phyloP scores from a whole-genome alignment of 2,113 vertebrate species.

The Protobothrops mucrosquamatus region DNA sequence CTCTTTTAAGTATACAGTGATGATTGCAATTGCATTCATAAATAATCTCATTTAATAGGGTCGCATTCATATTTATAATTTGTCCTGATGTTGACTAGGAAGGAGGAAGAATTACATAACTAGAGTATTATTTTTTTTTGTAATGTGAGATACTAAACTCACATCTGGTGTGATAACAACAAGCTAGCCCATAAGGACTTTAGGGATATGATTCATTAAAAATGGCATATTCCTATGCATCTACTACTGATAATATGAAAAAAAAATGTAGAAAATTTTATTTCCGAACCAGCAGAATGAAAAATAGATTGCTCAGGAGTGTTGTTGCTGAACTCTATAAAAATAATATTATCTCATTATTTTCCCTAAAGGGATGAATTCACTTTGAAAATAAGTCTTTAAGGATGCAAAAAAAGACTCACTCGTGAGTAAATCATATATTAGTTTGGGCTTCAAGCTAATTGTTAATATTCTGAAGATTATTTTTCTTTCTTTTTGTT shows the following conservation, averaged over 20 bases:
- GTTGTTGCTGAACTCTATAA: slow-evolving; percentile 42
- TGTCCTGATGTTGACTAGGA: rapidly evolving
- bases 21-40: neutral
- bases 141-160: slow-evolving; percentile 21
- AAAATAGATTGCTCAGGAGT: neutral
- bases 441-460: neutral
- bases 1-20: rapidly evolving
- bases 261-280: neutral
- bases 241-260: rapidly evolving
- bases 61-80: neutral
- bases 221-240: slow-evolving; percentile 25
- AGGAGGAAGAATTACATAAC: slow-evolving; percentile 9
- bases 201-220: slow-evolving; percentile 26
- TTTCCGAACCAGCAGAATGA: neutral
- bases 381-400: neutral
- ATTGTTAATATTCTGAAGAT: neutral
- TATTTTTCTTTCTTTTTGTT: too few relatives aligned
- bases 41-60: neutral
- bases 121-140: neutral
- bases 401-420: neutral
- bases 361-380: slow-evolving; percentile 8
- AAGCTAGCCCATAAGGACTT: slow-evolving; percentile 25
- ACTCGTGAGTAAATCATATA: neutral
- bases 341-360: slow-evolving; percentile 8
- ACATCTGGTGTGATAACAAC: slow-evolving; percentile 42